These are phyloP conservation scores for Oryctolagus cuniculus DNA, from an alignment of 2,113 vertebrate species.

Conservation along the genomic window DNA sequence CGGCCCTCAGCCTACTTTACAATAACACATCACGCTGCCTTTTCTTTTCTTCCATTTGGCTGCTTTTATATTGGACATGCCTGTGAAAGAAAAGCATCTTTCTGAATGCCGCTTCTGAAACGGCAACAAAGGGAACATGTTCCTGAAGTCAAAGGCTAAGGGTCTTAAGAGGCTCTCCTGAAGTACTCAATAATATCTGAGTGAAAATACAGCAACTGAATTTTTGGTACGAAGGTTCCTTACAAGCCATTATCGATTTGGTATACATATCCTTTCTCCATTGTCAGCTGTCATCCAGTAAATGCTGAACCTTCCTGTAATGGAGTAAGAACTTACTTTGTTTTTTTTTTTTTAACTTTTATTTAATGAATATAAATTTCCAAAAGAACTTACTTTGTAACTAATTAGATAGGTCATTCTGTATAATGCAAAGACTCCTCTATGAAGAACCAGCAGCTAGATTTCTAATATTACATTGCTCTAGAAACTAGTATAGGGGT, in stretches of 20 bases:
- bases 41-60: neutral
- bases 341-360: no score
- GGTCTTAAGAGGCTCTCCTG: neutral
- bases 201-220: neutral
- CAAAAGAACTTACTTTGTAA: no score
- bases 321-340: neutral
- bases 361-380: no score
- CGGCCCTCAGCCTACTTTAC: no score
- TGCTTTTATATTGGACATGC: neutral
- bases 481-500: neutral
- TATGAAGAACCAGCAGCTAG: neutral
- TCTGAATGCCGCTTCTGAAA: neutral
- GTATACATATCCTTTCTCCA: neutral
- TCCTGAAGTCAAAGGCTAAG: constrained; percentile 7
- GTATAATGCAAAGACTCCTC: neutral
- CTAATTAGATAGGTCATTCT: neutral
- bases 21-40: neutral
- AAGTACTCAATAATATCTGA: constrained; percentile 21
- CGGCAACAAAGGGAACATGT: neutral
- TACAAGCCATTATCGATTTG: neutral
- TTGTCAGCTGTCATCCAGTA: neutral
- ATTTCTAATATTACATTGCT: neutral
- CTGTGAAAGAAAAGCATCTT: neutral
- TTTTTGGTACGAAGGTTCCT: neutral
- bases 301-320: constrained; percentile 10